phyloP scores from a whole-genome alignment of 2,888 invertebrate genomes.

The Sepioteuthis lessoniana region DNA sequence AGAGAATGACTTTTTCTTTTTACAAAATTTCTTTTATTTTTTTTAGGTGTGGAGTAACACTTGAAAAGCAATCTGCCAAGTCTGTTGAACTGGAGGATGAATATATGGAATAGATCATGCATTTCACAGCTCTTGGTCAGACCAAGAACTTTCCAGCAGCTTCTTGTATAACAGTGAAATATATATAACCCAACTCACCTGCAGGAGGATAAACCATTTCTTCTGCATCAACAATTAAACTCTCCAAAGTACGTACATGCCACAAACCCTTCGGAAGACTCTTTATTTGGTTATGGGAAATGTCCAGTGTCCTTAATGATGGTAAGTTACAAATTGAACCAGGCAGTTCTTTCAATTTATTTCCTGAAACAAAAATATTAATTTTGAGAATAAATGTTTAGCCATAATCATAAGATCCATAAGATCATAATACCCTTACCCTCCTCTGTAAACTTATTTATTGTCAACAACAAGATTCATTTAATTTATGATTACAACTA shows the following conservation, averaged over 20 bases:
- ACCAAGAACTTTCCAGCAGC: not conserved
- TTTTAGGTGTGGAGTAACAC: too few species aligned
- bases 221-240: slow-evolving; percentile 80
- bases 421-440: not conserved
- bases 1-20: too few species aligned
- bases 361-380: slow-evolving; percentile 61
- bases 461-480: too few species aligned
- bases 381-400: not conserved
- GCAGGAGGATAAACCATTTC: slow-evolving; percentile 81
- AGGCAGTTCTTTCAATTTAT: slow-evolving; percentile 68
- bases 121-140: too few species aligned
- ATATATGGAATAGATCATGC: too few species aligned
- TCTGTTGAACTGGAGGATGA: too few species aligned
- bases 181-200: slow-evolving; percentile 55
- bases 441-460: too few species aligned
- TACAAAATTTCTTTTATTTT: not conserved
- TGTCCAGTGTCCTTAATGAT: slow-evolving; percentile 67
- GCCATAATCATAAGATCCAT: not conserved
- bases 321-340: slow-evolving; percentile 61
- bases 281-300: slow-evolving; percentile 69
- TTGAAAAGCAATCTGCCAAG: too few species aligned
- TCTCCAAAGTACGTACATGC: slow-evolving; percentile 80
- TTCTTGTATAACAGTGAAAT: not conserved
- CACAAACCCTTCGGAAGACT: slow-evolving; percentile 79
- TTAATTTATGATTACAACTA: too few species aligned